Base-by-base conservation (phyloP, 2,113 vertebrate genomes). In the Mormyrus lacerda region DNA sequence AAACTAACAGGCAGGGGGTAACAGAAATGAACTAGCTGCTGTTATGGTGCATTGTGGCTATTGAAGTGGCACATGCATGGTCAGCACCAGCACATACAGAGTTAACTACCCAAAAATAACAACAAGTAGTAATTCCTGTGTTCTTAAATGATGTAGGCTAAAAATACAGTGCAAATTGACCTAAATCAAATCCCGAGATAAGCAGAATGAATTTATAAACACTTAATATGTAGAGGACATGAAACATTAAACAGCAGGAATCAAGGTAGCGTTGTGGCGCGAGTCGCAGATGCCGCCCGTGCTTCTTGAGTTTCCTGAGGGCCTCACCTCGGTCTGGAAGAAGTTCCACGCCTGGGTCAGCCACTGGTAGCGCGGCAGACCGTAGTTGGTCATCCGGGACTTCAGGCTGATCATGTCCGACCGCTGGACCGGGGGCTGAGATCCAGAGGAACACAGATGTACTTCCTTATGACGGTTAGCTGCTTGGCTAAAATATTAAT, bases 311-410 rank as follows among this genome's bases (percentile, higher is more conserved):
- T 2, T 85, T 27, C 15, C 48, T 27, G 48, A 19, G 6, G 31
- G 35, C 48, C 95, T 96, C 93, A 99, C 98, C 97, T 99, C 97
- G n/a, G 96, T 96, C 94, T 99, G 98, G 95, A 99, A 98, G 94
- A 97, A 97, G 95, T 99, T 98, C 98, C 98, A 99, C 92, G 98
- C 98, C 88, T 99, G 97, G 87, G 98, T 99, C 89, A 99, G 96
- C 98, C 98, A 99, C 92, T 97, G 97, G 93, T 99, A 98, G 69
- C 96, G 96, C 89, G 97, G 97, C 58, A 98, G 94, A 39, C 98
- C 98, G 0, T 97, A 99, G 93, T 97, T 97, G 21, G 96, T 96
- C 98, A 99, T 99, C 91, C 97, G 97, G 85, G 97, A 96, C 95
- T 99, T 99, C 88, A 99, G 94, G 0, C 97, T 98, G 94, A 99